Percentiles rank a stretch among this genome's conserved stretches.
Conservation (phyloP, 2,888 invertebrate genomes). For the Xestia ashworthii region DNA sequence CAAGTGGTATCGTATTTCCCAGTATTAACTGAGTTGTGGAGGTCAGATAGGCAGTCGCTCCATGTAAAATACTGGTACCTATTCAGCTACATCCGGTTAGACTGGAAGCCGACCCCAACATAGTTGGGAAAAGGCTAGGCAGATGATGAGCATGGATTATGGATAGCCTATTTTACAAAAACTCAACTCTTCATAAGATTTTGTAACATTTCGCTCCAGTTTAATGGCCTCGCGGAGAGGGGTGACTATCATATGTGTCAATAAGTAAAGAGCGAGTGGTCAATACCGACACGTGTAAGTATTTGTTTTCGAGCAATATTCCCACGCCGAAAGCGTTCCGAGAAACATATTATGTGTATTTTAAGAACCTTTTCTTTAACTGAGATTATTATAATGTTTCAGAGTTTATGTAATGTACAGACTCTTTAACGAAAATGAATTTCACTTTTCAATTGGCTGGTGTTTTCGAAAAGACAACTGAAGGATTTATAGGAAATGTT, state of each 20-base stretch:
- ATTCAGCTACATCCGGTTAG: no score
- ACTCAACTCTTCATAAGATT: not conserved
- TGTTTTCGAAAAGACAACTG: not conserved
- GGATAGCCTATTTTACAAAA: not conserved
- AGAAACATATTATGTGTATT: conserved; percentile 78
- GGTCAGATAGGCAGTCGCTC: no score
- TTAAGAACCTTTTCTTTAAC: not conserved
- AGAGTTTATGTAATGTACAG: not conserved
- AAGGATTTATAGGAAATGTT: no score
- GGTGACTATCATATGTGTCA: conserved; percentile 74
- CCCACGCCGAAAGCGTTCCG: conserved; percentile 78
- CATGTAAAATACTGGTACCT: no score
- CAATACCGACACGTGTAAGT: conserved; percentile 77
- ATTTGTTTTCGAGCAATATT: conserved; percentile 79
- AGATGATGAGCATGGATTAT: not conserved
- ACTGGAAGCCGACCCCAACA: no score
- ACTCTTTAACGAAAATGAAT: not conserved
- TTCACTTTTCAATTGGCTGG: not conserved
- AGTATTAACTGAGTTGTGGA: no score
- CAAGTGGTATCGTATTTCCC: no score
- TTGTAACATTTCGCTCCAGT: conserved; percentile 24
- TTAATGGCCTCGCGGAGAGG: conserved; percentile 27
- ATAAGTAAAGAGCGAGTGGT: conserved; percentile 80
- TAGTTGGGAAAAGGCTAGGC: no score
- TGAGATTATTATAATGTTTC: conserved; percentile 8